phyloP scores from a whole-genome alignment of 2,797 vertebrate genomes.

The Bufotes viridis region DNA sequence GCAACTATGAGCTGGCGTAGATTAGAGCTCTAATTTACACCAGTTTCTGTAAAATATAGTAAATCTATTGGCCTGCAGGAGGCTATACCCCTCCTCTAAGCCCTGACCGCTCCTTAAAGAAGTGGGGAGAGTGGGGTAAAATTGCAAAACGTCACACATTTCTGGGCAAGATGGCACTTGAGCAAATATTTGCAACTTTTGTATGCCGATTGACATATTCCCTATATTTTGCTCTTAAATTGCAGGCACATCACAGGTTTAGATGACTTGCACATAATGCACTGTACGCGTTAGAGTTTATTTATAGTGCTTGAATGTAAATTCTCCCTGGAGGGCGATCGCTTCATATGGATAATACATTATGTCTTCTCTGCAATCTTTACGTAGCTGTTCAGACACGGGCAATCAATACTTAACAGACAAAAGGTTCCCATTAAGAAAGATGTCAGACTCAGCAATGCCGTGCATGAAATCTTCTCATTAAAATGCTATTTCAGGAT shows the following conservation, averaged over 20 bases:
- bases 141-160: no score
- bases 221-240: neutral
- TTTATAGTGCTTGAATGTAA: slow-evolving; percentile 17
- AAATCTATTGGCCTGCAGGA: no score
- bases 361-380: neutral
- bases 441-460: neutral
- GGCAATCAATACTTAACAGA: slow-evolving; percentile 10
- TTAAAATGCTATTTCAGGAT: neutral
- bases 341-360: slow-evolving; percentile 14
- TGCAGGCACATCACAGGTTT: neutral
- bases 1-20: no score
- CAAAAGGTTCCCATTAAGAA: neutral
- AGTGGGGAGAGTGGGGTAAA: no score
- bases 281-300: neutral
- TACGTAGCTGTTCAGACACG: slow-evolving; percentile 13
- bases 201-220: neutral
- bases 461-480: neutral
- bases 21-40: no score
- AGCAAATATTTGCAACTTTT: no score
- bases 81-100: no score
- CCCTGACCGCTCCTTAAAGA: no score
- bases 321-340: neutral
- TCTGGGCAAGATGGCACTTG: no score
- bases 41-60: no score
- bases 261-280: neutral